Evolutionary conservation across 2,113 vertebrate genomes (phyloP), one percentile per base, ranked within the genome.

Genomic region (Chauna torquata): DNA sequence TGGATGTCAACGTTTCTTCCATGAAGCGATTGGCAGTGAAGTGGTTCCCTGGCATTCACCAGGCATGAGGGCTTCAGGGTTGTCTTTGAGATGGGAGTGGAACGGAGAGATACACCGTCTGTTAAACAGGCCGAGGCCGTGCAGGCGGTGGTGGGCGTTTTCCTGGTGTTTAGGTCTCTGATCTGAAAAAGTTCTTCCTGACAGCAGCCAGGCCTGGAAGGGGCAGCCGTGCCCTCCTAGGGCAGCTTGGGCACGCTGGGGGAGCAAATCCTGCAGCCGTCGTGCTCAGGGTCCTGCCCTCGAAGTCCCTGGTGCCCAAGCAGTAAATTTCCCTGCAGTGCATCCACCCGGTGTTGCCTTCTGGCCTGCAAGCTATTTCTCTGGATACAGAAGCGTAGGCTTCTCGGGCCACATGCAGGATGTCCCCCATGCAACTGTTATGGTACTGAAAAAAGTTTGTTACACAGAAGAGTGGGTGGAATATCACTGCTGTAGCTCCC

Each of bases 401-500:
- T 75, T 24, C 94, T 91, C 3, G 1, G 45, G 68, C 86, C 12
- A 2, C 14, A 45, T 58, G 36, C 77, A 55, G 81, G 85, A 68
- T 30, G 40, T 27, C 84, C 70, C 57, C 50, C 1, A 2, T 52
- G 61, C 74, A 69, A 10, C 54, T 72, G 16, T 66, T 18, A 2
- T 22, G 24, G 30, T 44, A 34, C 61, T 84, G 55, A 91, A 91
- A 82, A 74, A 81, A 90, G 81, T 91, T 95, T 36, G 6, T 47
- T 82, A 3, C 24, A 16, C 17, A 9, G 18, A 82, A 40, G 30
- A 78, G n/a, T 23, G 57, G 36, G 28, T n/a, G 12, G 64, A 74
- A 25, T 15, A 12, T 42, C 79, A 34, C 28, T 75, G 13, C 64
- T 59, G 64, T 40, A 59, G 11, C 12, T 23, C 25, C 4, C 38